These are phyloP conservation scores for Promerops cafer DNA, from an alignment of 2,113 vertebrate species.

Conservation along the genomic window DNA sequence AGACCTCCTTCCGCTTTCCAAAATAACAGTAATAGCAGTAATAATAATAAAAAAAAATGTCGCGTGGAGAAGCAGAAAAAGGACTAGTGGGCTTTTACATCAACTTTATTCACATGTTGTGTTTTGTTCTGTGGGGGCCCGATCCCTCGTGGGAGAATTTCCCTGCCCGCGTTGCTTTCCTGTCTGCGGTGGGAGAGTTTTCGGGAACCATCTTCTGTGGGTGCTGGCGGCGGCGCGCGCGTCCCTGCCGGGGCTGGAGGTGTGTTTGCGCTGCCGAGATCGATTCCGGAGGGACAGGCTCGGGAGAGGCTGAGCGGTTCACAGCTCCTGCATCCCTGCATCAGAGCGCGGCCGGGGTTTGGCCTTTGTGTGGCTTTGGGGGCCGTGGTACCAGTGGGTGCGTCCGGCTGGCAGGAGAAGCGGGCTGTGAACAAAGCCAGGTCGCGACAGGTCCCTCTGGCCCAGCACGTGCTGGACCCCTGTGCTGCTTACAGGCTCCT, in stretches of 20 bases:
- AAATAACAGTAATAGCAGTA: neutral
- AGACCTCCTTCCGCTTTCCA: neutral
- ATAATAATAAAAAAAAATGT: neutral
- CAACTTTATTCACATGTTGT: neutral
- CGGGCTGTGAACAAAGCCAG: neutral
- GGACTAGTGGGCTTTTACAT: neutral
- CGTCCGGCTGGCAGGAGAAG: neutral
- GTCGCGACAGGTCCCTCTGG: neutral
- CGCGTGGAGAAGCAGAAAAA: neutral
- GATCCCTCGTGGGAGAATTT: neutral
- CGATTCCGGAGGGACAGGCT: neutral
- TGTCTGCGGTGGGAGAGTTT: neutral
- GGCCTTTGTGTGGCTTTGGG: constrained; percentile 43
- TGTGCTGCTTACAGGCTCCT: neutral
- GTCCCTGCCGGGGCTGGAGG: neutral
- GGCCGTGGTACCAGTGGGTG: neutral
- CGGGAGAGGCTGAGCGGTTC: neutral
- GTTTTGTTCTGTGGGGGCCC: neutral
- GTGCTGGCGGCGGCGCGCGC: neutral
- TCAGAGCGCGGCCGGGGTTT: neutral
- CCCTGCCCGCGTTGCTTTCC: neutral
- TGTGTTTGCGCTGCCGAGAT: neutral
- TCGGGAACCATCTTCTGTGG: constrained; percentile 1
- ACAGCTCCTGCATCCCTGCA: neutral
- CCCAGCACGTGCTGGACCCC: neutral